Percentiles rank a stretch among this genome's conserved stretches.
Evolutionary conservation across 2,888 invertebrate species (phyloP).

Genomic region (Chydorus sphaericus): DNA sequence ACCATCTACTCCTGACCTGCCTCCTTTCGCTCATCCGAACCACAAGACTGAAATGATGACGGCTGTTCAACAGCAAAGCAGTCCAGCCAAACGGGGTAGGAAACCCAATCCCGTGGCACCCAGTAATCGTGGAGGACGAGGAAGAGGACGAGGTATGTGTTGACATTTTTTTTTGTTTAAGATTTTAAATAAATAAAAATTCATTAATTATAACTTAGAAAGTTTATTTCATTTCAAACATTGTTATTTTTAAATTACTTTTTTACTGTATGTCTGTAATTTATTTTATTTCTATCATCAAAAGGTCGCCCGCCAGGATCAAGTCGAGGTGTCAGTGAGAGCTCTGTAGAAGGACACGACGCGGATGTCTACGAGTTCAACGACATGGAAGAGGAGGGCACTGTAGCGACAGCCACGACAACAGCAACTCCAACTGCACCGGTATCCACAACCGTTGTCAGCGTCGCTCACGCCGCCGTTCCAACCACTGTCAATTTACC

Average conservation of each 20-base stretch:
- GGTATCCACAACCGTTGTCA: not conserved
- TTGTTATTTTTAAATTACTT: no score
- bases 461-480: not conserved
- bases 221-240: no score
- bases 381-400: constrained; percentile 46
- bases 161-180: no score
- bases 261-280: no score
- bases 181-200: no score
- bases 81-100: not conserved
- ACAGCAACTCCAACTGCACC: constrained; percentile 6
- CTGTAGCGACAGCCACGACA: constrained; percentile 12
- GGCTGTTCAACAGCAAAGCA: not conserved
- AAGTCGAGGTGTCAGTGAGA: not conserved
- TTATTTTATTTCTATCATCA: no score
- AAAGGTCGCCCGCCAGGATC: no score
- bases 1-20: not conserved
- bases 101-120: not conserved
- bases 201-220: no score
- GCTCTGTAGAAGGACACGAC: constrained; percentile 24
- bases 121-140: not conserved
- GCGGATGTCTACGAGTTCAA: constrained; percentile 82
- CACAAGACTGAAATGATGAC: not conserved
- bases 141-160: not conserved
- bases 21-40: not conserved
- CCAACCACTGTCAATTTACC: constrained; percentile 30